phyloP scores from a whole-genome alignment of 2,797 vertebrate genomes.

The Gila robusta region DNA sequence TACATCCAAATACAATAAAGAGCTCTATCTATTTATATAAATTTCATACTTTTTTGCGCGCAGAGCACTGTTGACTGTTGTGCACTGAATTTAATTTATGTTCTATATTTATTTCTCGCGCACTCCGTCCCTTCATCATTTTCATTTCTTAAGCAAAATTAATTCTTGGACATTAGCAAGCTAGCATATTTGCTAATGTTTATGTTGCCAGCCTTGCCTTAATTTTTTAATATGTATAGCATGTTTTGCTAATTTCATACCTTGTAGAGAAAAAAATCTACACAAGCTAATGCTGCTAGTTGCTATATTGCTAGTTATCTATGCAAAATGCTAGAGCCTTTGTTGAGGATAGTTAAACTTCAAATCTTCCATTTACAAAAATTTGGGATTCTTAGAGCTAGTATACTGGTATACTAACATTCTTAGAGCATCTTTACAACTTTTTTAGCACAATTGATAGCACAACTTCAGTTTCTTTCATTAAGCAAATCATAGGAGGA shows the following conservation, averaged over 20 bases:
- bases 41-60: conserved; percentile 3
- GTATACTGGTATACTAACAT: neutral
- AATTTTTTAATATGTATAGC: neutral
- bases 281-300: conserved; percentile 4
- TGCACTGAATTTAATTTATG: conserved; percentile 28
- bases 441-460: neutral
- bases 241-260: neutral
- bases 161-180: neutral
- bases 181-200: neutral
- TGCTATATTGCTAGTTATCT: neutral
- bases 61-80: conserved; percentile 18
- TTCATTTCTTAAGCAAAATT: neutral
- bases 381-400: neutral
- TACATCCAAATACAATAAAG: conserved; percentile 71
- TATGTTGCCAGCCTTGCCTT: conserved; percentile 7
- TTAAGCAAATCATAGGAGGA: conserved; percentile 4
- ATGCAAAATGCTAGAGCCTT: neutral
- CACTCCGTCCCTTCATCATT: conserved; percentile 32
- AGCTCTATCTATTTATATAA: conserved; percentile 77
- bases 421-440: conserved; percentile 15
- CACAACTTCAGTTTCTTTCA: conserved; percentile 12
- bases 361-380: conserved; percentile 19
- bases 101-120: conserved; percentile 26
- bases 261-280: neutral
- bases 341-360: neutral